Evolutionary conservation across 2,113 vertebrate genomes (phyloP).

Genomic region (Lichenostomus cassidix): DNA sequence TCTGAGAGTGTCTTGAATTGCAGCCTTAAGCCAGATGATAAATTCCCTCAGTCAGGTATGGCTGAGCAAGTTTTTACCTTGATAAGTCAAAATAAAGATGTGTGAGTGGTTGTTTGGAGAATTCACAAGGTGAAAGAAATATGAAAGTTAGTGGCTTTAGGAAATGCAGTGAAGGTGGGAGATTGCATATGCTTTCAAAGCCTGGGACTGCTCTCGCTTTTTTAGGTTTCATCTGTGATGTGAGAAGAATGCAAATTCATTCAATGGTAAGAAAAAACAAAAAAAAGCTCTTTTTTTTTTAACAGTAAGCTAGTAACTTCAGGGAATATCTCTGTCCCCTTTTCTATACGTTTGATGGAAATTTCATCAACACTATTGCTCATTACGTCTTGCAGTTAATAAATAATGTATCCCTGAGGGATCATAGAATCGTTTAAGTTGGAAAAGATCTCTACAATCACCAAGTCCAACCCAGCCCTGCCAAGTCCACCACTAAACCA

Average conservation of each 20-base stretch:
- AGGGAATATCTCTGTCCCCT: neutral
- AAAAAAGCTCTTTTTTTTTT: neutral
- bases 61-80: slow-evolving; percentile 5
- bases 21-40: neutral
- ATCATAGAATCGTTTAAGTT: neutral
- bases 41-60: neutral
- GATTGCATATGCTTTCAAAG: neutral
- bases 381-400: neutral
- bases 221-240: neutral
- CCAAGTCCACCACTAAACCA: neutral
- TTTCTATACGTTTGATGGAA: neutral
- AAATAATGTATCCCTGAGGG: neutral
- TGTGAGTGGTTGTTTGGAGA: neutral
- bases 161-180: neutral
- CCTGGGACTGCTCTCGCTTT: neutral
- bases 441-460: accelerated
- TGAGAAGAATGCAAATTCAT: neutral
- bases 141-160: neutral
- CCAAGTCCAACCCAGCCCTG: neutral
- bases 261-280: neutral
- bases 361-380: neutral
- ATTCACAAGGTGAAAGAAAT: neutral
- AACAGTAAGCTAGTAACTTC: neutral
- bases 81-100: slow-evolving; percentile 24
- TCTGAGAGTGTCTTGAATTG: neutral